Conservation (phyloP, 2,113 vertebrate genomes). For the Limnothrissa miodon region DNA sequence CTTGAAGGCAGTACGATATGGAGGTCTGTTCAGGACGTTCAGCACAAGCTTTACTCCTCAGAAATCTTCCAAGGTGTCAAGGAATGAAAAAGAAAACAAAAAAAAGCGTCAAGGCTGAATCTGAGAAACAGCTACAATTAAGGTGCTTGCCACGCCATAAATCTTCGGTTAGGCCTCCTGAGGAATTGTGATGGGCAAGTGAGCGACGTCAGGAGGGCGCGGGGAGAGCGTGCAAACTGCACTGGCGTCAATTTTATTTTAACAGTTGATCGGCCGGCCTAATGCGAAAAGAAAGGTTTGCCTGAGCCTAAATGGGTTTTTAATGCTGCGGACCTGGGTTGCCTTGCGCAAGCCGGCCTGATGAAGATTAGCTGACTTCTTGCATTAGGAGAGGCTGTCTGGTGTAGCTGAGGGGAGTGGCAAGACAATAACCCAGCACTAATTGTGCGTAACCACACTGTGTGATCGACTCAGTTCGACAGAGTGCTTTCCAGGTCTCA, state of each 20-base stretch:
- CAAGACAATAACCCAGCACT: slow-evolving; percentile 87
- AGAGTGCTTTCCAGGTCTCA: slow-evolving; percentile 33
- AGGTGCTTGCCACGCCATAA: slow-evolving; percentile 53
- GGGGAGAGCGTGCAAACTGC: slow-evolving; percentile 38
- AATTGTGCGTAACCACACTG: slow-evolving; percentile 88
- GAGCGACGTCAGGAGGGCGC: slow-evolving; percentile 41
- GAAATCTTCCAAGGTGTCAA: slow-evolving; percentile 21
- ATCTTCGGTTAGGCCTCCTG: slow-evolving; percentile 48
- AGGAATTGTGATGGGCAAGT: slow-evolving; percentile 63
- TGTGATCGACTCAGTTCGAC: slow-evolving; percentile 61
- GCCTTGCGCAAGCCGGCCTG: slow-evolving; percentile 73
- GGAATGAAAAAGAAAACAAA: slow-evolving; percentile 43
- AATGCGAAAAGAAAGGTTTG: slow-evolving; percentile 68
- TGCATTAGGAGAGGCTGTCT: slow-evolving; percentile 82
- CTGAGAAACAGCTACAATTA: slow-evolving; percentile 57
- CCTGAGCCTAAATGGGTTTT: slow-evolving; percentile 70
- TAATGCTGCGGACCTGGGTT: slow-evolving; percentile 68
- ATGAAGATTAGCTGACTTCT: slow-evolving; percentile 88
- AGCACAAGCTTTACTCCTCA: slow-evolving; percentile 4
- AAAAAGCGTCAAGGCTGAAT: slow-evolving; percentile 36
- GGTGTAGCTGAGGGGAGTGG: slow-evolving; percentile 76
- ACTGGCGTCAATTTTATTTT: slow-evolving; percentile 62
- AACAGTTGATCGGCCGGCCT: slow-evolving; percentile 64
- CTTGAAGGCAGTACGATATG: slow-evolving; percentile 14
- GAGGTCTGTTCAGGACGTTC: slow-evolving; percentile 4